Base-by-base conservation (phyloP, 2,797 vertebrate genomes). In the Chromobotia macracanthus region DNA sequence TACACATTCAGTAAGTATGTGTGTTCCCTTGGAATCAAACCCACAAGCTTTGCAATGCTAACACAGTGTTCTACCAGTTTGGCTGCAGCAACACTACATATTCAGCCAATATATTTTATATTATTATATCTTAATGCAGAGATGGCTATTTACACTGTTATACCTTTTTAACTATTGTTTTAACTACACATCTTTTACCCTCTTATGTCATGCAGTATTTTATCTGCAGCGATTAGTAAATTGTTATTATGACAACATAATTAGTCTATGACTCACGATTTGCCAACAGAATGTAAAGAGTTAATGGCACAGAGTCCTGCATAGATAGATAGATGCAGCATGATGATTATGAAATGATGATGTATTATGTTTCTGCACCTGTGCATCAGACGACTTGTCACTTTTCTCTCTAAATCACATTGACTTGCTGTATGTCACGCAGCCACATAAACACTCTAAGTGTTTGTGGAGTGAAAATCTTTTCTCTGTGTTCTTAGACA, bases 281-380 rank as follows among this genome's bases (percentile, higher is more conserved):
- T 77, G 12, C 56, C 75, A 60, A 53, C 23, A 35, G 9, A 46
- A 77, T 58, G 48, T 48, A 60, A 53, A 68, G 18, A 23, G 3
- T 18, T 60, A 69, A 61, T 69, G 65, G 18, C 16, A 76, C 50
- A 60, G 23, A 68, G 67, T 68, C 64, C 18, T 19, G 64, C 35
- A 68, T 77, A 23, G n/a, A n/a, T n/a, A n/a, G n/a, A 77, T 77
- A 66, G 15, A 75, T 55, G 73, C 31, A 76, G 9, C 23, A 51
- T 38, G 3, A 38, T n/a, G 31, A 64, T 38, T 3, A 64, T 38
- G 31, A 38, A 64, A 61, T 15, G 4, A 21, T 51, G 12, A 61
- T 77, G 48, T 15, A 12, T 63, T 64, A 51, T 63, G 41, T 23
- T 63, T 9, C 18, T 11, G 53, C 53, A 76, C 63, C 63, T 25